Base-by-base conservation (phyloP, 2,888 invertebrate genomes). In the Xestia xanthographa region DNA sequence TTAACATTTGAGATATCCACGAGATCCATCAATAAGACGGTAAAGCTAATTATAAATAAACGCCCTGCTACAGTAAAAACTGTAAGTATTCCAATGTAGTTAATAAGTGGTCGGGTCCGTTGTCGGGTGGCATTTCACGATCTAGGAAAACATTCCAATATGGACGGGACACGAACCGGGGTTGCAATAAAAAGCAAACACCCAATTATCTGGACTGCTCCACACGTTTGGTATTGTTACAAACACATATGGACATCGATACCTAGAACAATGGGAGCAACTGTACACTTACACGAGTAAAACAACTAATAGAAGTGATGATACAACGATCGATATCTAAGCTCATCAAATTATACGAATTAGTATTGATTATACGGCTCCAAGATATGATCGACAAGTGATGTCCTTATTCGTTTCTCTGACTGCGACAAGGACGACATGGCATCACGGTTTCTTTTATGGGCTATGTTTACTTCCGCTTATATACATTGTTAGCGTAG, bases 91-190 rank as follows among this genome's bases (percentile, higher is more conserved):
- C n/a, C 72, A 79, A 72, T 78, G 84, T 80, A 79, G 78, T 86
- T 84, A 88, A 79, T 86, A 86, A 83, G 80, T 88, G 79, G 79
- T 78, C 75, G 50, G 70, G 58, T 76, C 71, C 67, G 77, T 69
- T 81, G 80, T 77, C 82, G 71, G 72, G 83, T 89, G 88, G 90
- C 92, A 93, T 94, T 94, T 93, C 94, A 94, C 94, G 93, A 94
- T 89, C 93, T 91, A 90, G 90, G 90, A 91, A 87, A 91, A 87
- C 90, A 89, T 89, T 90, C 88, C 88, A 82, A 89, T 89, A 91
- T 86, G 87, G 88, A 86, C 83, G 77, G 84, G 83, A 89, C 91
- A 89, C 89, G 90, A 90, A 87, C 84, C 84, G 72, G 82, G 75
- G 77, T 70, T 83, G 80, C 79, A 85, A 87, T 85, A 90, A 92